A percentile compares a stretch with the other conserved stretches of the same genome.
Conservation (phyloP, 2,797 vertebrate genomes). For the Spondyliosoma cantharus region DNA sequence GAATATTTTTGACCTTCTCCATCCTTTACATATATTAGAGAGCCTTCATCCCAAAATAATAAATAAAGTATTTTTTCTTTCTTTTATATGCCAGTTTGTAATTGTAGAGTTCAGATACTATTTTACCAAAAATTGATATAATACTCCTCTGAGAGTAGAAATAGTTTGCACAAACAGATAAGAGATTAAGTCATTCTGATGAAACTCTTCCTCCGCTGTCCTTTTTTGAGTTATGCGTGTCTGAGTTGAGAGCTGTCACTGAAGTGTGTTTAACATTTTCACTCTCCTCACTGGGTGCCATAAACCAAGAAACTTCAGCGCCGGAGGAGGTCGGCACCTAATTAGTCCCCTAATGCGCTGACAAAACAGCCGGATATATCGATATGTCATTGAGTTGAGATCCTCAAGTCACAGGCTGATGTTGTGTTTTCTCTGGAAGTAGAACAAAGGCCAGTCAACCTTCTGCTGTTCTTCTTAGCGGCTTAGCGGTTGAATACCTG, state of each 20-base stretch:
- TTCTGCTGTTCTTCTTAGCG: slow-evolving; percentile 7
- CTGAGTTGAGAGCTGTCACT: background rate
- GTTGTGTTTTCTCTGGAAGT: slow-evolving; percentile 56
- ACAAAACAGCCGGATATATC: slow-evolving; percentile 51
- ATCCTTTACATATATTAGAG: background rate
- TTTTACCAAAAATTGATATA: background rate
- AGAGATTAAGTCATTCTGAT: slow-evolving; percentile 24
- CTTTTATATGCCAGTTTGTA: background rate
- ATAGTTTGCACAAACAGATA: background rate
- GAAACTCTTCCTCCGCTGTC: slow-evolving; percentile 14
- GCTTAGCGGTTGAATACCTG: slow-evolving; percentile 70
- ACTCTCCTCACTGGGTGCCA: slow-evolving; percentile 6
- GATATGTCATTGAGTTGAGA: slow-evolving; percentile 60
- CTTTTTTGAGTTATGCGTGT: slow-evolving; percentile 6
- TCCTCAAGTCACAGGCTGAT: slow-evolving; percentile 44
- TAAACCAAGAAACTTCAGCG: slow-evolving; percentile 23
- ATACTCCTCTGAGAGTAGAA: slow-evolving; percentile 1
- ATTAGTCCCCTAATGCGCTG: slow-evolving; percentile 57
- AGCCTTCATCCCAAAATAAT: background rate
- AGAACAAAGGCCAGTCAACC: slow-evolving; percentile 53
- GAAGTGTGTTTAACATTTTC: slow-evolving; percentile 35
- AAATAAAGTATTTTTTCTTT: background rate
- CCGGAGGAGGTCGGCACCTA: slow-evolving; percentile 52
- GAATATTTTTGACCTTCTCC: background rate
- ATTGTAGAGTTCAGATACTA: background rate